Evolutionary conservation across 37 sponge, comb jelly and placozoan genomes (phyloP), one percentile per base, ranked within the genome.

Genomic region (Haliclona indistincta): DNA sequence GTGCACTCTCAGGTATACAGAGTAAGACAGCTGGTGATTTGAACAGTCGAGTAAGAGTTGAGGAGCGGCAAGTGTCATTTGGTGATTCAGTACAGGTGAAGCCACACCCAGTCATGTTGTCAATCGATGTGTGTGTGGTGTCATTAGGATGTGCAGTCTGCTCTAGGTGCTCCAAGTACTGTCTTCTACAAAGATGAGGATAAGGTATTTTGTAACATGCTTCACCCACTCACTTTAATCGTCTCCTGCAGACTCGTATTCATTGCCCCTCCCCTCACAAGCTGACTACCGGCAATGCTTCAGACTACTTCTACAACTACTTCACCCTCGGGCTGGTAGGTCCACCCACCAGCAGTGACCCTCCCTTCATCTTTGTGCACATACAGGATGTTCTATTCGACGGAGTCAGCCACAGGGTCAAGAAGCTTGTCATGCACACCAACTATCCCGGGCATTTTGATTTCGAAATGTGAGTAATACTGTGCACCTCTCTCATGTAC

Each of bases 251-350:
- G 99, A 98, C 95, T 96, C 77, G 88, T 40, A 98, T 98, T 41
- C 99, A 98, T 75, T 85, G 85, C 2, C 78, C 83, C 26, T 60
- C 80, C 20, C 87, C 89, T 22, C 83, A 88, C 67, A 97, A 97
- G 76, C 92, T 82, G 45, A 77, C 78, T 25, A 45, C 54, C 19
- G 70, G 85, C 20, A 40, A 75, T 30, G 68, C 73, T 22, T 95
- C 95, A 2, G 99, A 98, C 77, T 98, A 95, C 65, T 95, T 98
- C 84, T 98, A 81, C 86, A 98, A 98, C 89, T 98, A 95, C 68
- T 90, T 98, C 68, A 95, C 96, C 3, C 88, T 98, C 22, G 99
- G 99, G 63, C 41, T 98, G 77, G 95, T 94, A 67, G 64, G 78
- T 38, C 28, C 13, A 69, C 15, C 19, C 63, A 61, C 10, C 19